Percentiles rank a stretch among this genome's conserved stretches.
Evolutionary conservation across 64 coral and sea anemone genomes (phyloP).

Genomic region (Montipora efflorescens): DNA sequence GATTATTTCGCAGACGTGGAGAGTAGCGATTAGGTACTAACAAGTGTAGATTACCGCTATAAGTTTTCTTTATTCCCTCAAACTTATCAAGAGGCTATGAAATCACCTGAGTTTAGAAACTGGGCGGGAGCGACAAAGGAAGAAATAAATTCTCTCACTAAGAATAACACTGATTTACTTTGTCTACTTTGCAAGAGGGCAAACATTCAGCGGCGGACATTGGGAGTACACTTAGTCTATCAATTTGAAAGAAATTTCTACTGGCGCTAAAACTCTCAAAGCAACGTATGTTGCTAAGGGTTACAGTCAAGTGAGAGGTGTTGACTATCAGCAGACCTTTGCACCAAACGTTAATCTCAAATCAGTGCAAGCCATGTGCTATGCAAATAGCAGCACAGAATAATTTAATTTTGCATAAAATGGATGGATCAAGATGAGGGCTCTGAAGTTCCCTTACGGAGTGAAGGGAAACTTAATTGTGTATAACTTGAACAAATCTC

Average conservation of each 20-base stretch:
- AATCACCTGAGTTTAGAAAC: conserved; percentile 47
- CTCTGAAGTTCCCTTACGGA: conserved; percentile 27
- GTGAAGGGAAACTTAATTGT: conserved; percentile 16
- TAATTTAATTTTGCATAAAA: conserved; percentile 45
- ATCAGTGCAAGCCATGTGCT: conserved; percentile 30
- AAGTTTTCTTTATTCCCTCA: conserved; percentile 54
- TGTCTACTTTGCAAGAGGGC: neutral
- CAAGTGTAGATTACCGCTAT: conserved; percentile 63
- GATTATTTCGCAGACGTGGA: conserved; percentile 62
- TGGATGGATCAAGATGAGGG: conserved; percentile 46
- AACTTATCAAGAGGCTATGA: conserved; percentile 63
- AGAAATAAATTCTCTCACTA: conserved; percentile 62
- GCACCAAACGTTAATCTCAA: conserved; percentile 53
- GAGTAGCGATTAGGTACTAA: conserved; percentile 51
- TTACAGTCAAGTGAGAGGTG: conserved; percentile 47
- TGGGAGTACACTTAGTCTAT: neutral
- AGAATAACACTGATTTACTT: conserved; percentile 13
- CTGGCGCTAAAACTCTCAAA: conserved; percentile 28
- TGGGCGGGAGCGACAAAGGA: conserved; percentile 44
- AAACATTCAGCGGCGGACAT: conserved; percentile 17
- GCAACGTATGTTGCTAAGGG: conserved; percentile 62
- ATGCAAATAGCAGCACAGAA: conserved; percentile 43
- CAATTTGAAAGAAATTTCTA: conserved; percentile 19
- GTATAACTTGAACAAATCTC: conserved; percentile 34
- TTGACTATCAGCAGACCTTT: conserved; percentile 56